Base-by-base conservation (phyloP, 2,888 invertebrate species). In the Pocota personata region DNA sequence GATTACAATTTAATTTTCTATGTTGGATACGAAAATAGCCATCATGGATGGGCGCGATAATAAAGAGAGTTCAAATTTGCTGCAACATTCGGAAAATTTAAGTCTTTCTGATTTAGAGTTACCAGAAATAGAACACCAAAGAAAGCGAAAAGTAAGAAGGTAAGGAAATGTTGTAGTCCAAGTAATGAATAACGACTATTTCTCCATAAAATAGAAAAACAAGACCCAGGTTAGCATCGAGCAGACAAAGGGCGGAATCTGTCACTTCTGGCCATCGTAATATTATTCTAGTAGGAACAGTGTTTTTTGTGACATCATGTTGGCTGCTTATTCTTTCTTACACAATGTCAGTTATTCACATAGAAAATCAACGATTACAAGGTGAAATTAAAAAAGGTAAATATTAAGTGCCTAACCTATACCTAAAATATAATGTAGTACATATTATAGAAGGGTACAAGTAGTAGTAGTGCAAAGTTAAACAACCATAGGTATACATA, bases 301-400 rank as follows among this genome's bases (percentile, higher is more conserved):
- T 77, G 48, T 77, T 87, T 52, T 73, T 87, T n/a, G 62, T 87
- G 10, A 69, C 73, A 64, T 82, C 73, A 37, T 82, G 82, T 32
- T 87, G 87, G 87, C 62, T 87, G 43, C 40, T 82, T 19, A 78
- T 82, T 69, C 78, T 87, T 8, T 87, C 87, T 10, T 87, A 87
- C 30, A 82, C 77, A 3, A 78, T 87, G 82, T 87, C 87, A 43
- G 82, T 82, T 2, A 82, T 82, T 35, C 87, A 82, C 43, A 69
- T 76, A 73, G 87, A 87, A 35, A 87, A 87, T 48, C 82, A 80
- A 55, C 60, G 82, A 40, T 57, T 87, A 24, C 77, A 82, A 69
- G 73, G 19, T 82, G 87, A 87, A 73, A 66, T 87, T 24, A 87
- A 84, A 79, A 87, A 79, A 84, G 84, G 83, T 87, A 52, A 87